phyloP scores from a whole-genome alignment of 1,140 invertebrate species.

The Gyrodactylus salaris region DNA sequence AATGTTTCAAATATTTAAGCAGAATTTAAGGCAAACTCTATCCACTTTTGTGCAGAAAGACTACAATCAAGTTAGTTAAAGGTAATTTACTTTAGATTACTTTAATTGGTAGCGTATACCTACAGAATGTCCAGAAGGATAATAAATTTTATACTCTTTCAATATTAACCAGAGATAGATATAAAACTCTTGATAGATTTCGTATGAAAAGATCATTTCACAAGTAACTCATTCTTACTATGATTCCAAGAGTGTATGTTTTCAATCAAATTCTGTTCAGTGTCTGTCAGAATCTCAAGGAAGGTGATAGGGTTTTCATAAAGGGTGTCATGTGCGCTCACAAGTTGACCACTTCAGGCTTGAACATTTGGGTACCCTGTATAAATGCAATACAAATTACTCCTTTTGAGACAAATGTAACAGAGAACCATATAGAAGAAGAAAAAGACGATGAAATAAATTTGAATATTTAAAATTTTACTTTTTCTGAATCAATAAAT shows the following conservation, averaged over 20 bases:
- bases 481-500: too few species aligned
- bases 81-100: neutral
- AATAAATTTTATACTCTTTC: neutral
- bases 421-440: too few species aligned
- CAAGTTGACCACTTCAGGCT: neutral
- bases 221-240: neutral
- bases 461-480: too few species aligned
- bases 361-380: neutral
- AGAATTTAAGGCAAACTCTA: too few species aligned
- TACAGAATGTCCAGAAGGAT: neutral
- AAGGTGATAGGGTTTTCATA: neutral
- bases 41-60: neutral
- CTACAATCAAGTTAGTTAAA: neutral
- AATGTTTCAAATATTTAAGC: neutral
- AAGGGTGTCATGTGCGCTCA: neutral
- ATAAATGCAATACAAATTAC: neutral
- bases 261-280: neutral
- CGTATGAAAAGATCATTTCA: neutral
- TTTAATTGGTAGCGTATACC: neutral
- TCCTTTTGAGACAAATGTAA: too few species aligned
- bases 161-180: neutral
- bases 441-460: too few species aligned
- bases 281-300: neutral
- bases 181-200: neutral
- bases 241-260: neutral